Evolutionary conservation across 2,113 vertebrate genomes (phyloP).

Genomic region (Pedionomus torquatus): DNA sequence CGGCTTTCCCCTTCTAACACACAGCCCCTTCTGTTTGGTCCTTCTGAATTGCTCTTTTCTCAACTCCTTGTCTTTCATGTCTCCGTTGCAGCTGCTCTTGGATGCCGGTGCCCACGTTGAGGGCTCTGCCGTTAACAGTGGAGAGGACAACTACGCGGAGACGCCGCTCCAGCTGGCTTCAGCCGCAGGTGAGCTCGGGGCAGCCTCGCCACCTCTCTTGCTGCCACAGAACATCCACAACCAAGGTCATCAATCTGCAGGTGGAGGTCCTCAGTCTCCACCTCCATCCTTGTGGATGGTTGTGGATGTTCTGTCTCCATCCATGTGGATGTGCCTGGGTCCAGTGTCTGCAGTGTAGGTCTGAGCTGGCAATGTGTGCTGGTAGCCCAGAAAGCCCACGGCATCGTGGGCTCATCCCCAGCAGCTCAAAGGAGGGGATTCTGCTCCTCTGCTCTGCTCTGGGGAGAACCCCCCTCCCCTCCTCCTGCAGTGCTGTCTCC

Average conservation of each 20-base stretch:
- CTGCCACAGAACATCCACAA: neutral
- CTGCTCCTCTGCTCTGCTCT: too few relatives aligned
- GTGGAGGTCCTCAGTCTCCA: too few relatives aligned
- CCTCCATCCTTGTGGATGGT: too few relatives aligned
- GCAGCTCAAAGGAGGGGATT: too few relatives aligned
- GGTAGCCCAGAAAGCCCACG: too few relatives aligned
- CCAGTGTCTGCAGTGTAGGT: neutral
- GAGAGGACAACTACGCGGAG: conserved; percentile 91
- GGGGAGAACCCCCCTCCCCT: too few relatives aligned
- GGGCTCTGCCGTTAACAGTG: conserved; percentile 86
- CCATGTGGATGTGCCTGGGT: too few relatives aligned
- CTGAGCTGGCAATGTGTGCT: too few relatives aligned
- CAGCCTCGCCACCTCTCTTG: neutral
- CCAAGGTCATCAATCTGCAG: too few relatives aligned
- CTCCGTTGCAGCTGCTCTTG: conserved; percentile 84
- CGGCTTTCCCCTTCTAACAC: neutral
- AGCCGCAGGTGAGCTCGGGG: conserved; percentile 85
- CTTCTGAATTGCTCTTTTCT: neutral
- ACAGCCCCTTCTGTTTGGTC: neutral
- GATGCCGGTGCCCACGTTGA: conserved; percentile 95
- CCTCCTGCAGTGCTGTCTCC: neutral
- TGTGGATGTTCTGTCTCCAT: too few relatives aligned
- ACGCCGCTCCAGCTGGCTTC: conserved; percentile 95
- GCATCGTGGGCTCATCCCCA: too few relatives aligned
- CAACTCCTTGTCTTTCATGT: neutral